Conservation (phyloP, 2,888 invertebrate genomes). For the Tuberolachnus salignus region DNA sequence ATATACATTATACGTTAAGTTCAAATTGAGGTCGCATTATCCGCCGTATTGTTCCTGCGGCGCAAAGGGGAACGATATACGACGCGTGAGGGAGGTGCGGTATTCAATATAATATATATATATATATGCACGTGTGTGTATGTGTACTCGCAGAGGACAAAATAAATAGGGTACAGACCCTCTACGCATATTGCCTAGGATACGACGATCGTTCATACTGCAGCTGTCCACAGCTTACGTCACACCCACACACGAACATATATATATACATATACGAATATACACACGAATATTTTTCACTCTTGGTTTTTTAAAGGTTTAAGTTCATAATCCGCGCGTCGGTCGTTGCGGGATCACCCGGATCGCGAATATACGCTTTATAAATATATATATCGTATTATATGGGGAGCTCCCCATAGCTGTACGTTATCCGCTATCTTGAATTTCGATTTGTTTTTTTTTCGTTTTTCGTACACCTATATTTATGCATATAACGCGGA, state of each 20-base stretch:
- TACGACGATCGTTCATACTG: conserved; percentile 32
- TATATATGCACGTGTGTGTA: not conserved
- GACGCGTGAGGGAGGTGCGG: not conserved
- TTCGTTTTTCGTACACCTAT: not conserved
- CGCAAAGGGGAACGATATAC: conserved; percentile 33
- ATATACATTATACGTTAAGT: conserved; percentile 52
- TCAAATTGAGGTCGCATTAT: conserved; percentile 55
- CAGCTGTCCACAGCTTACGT: conserved; percentile 54
- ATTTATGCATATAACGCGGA: not conserved
- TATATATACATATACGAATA: too few species aligned
- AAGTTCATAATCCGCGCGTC: conserved; percentile 44
- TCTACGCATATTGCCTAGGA: conserved; percentile 23
- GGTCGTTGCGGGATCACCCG: conserved; percentile 19
- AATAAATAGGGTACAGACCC: conserved; percentile 55
- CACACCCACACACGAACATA: conserved; percentile 39
- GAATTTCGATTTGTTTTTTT: conserved; percentile 48
- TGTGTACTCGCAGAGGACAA: not conserved
- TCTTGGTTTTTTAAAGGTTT: conserved; percentile 34
- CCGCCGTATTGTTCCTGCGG: conserved; percentile 23
- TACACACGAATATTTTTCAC: not conserved
- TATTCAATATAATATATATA: not conserved
- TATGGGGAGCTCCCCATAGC: too few species aligned
- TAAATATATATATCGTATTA: not conserved
- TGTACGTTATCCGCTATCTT: not conserved
- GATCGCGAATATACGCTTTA: not conserved